These are phyloP conservation scores for Adineta ricciae DNA, from an alignment of 2,888 invertebrate genomes.

Conservation along the genomic window DNA sequence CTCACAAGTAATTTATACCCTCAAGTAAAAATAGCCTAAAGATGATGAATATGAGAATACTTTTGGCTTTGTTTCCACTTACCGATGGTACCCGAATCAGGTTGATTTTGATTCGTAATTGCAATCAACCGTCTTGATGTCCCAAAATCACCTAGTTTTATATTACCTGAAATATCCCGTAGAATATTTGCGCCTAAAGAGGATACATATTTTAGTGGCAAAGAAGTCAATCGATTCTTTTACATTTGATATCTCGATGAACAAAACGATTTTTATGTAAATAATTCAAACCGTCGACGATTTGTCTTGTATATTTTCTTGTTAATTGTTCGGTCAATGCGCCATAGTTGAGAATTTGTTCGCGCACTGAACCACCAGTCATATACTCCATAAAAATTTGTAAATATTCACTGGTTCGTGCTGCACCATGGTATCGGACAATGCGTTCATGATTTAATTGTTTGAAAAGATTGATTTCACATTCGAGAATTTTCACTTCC, in stretches of 20 bases:
- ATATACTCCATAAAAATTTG: conserved; percentile 54
- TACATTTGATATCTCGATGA: conserved; percentile 52
- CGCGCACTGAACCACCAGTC: conserved; percentile 53
- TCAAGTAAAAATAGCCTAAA: no score
- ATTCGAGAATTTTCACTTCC: conserved; percentile 50
- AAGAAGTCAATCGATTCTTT: background rate
- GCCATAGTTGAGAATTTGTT: conserved; percentile 48
- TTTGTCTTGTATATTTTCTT: conserved; percentile 49
- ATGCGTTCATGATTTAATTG: conserved; percentile 49
- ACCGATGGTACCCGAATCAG: background rate
- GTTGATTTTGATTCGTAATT: conserved; percentile 38
- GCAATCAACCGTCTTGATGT: conserved; percentile 51
- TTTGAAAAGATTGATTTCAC: conserved; percentile 49
- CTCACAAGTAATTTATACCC: no score
- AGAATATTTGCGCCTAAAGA: conserved; percentile 51
- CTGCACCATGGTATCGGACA: conserved; percentile 51
- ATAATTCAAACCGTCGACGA: conserved; percentile 51
- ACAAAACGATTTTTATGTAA: conserved; percentile 52
- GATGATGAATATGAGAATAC: no score
- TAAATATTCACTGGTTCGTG: conserved; percentile 42
- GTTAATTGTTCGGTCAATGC: conserved; percentile 46
- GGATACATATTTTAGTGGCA: background rate
- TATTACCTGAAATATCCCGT: conserved; percentile 49
- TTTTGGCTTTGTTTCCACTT: background rate
- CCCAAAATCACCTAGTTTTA: conserved; percentile 53